Conservation (phyloP, 2,797 vertebrate genomes). For the Apodemus agrarius region DNA sequence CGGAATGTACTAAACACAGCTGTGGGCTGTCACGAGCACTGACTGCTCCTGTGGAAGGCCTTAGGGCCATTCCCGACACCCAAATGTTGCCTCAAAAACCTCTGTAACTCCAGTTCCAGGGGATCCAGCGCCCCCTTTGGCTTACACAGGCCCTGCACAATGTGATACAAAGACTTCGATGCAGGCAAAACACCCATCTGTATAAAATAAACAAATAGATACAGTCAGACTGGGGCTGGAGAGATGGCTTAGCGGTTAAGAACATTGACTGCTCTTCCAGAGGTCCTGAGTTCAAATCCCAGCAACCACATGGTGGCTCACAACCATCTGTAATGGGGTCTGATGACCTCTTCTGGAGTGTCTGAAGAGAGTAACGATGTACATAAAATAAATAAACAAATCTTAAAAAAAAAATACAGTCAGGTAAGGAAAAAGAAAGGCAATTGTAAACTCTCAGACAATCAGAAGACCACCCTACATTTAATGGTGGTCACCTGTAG, state of each 20-base stretch:
- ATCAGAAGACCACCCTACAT: background rate
- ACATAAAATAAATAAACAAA: background rate
- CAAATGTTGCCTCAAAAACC: background rate
- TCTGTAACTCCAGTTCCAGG: background rate
- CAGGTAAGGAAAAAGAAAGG: constrained; percentile 37
- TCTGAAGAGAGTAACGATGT: no score
- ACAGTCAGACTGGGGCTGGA: background rate
- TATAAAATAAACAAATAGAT: background rate
- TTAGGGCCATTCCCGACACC: no score
- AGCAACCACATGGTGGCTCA: no score
- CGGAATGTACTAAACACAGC: no score
- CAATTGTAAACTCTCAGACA: background rate
- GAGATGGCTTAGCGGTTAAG: no score
- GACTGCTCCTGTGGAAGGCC: background rate
- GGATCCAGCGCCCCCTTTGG: background rate
- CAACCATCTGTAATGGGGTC: no score
- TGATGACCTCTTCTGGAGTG: no score
- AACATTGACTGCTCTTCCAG: no score
- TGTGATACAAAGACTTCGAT: background rate
- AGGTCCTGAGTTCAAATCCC: no score
- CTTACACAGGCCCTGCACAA: no score
- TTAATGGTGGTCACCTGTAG: background rate
- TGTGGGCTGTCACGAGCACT: background rate
- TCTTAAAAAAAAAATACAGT: background rate
- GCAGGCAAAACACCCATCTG: background rate